These are phyloP conservation scores for Eulemur coronatus DNA, from an alignment of 2,797 vertebrate species.

Conservation along the genomic window DNA sequence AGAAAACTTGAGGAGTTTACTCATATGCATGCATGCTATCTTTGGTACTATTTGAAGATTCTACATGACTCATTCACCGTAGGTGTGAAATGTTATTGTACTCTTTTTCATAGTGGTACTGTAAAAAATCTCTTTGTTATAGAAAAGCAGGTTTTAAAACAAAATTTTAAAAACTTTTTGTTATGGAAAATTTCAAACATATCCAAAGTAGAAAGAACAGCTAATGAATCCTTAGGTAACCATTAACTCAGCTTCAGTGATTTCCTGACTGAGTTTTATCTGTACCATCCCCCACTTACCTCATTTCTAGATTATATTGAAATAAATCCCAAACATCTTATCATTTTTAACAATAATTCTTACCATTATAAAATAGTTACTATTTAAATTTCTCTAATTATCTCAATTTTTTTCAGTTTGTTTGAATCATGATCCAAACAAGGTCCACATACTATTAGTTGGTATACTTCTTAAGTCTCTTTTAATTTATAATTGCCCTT, in stretches of 20 bases:
- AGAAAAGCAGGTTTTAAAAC: neutral
- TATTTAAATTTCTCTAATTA: neutral
- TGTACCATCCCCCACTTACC: neutral
- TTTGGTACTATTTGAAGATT: neutral
- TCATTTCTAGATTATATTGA: slow-evolving; percentile 5
- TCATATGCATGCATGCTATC: neutral
- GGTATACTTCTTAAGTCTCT: neutral
- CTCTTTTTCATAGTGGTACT: neutral
- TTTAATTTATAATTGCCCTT: neutral
- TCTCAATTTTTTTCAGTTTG: neutral
- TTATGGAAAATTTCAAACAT: slow-evolving; percentile 7
- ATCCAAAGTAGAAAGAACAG: neutral
- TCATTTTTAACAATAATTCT: neutral
- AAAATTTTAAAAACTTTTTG: neutral
- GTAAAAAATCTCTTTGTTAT: neutral
- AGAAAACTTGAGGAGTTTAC: neutral
- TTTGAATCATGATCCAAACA: neutral
- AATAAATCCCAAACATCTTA: neutral
- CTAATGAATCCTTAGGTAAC: neutral
- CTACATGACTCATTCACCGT: neutral
- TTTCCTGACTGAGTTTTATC: neutral
- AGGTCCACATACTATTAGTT: neutral
- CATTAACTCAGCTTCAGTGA: neutral
- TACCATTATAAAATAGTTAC: slow-evolving; percentile 2
- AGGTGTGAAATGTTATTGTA: slow-evolving; percentile 2